Conservation (phyloP, 2,888 invertebrate species). For the Sesia bembeciformis region DNA sequence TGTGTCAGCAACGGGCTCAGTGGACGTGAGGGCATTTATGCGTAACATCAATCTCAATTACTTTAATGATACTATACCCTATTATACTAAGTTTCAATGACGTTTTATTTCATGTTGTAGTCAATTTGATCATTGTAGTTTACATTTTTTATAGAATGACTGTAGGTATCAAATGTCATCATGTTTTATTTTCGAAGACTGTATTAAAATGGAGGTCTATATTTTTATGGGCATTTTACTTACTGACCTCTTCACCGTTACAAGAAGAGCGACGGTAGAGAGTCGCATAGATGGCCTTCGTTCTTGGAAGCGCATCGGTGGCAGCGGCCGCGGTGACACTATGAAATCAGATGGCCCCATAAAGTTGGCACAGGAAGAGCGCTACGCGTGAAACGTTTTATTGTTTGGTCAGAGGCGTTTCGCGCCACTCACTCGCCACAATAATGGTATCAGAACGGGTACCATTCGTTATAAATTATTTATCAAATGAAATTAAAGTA, state of each 20-base stretch:
- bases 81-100: not conserved
- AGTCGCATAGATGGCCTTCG: constrained; percentile 8
- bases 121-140: too few species aligned
- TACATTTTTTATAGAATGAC: too few species aligned
- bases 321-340: constrained; percentile 22
- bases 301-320: constrained; percentile 3
- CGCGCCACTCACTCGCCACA: constrained; percentile 46
- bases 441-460: constrained; percentile 17
- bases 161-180: too few species aligned
- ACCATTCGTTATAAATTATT: not conserved
- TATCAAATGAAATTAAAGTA: not conserved
- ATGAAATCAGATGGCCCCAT: constrained; percentile 45
- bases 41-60: constrained; percentile 12
- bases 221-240: not conserved
- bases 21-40: constrained; percentile 28
- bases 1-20: constrained; percentile 19
- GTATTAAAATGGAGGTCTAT: too few species aligned
- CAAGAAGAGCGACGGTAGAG: constrained; percentile 2
- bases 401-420: constrained; percentile 39
- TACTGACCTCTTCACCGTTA: constrained; percentile 8
- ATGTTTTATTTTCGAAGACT: too few species aligned
- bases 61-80: not conserved
- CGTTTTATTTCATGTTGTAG: too few species aligned
- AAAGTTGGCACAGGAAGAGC: constrained; percentile 43
- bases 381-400: constrained; percentile 43